A percentile compares a stretch with the other conserved stretches of the same genome.
These are phyloP conservation scores for Ophioninae sp. DNA, from an alignment of 2,888 invertebrate species.

Conservation along the genomic window DNA sequence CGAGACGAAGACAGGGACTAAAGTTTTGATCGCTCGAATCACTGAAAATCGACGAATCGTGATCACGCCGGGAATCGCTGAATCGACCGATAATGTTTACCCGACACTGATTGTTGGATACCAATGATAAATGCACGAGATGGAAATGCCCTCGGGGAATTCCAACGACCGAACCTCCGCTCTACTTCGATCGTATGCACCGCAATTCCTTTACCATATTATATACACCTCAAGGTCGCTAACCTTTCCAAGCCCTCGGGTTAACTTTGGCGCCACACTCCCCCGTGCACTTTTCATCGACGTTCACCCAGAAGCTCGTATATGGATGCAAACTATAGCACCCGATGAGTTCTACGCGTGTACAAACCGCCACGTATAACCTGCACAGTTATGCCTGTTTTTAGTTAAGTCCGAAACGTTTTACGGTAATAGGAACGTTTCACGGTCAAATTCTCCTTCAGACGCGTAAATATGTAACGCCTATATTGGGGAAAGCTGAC, in stretches of 20 bases:
- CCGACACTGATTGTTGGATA: constrained; percentile 74
- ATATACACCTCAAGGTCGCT: constrained; percentile 63
- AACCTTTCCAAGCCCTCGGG: constrained; percentile 68
- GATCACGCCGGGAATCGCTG: constrained; percentile 62
- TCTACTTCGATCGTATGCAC: constrained; percentile 9
- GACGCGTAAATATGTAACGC: not conserved
- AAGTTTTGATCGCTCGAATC: constrained; percentile 9
- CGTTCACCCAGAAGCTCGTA: constrained; percentile 35
- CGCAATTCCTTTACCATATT: constrained; percentile 28
- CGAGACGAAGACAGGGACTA: not conserved
- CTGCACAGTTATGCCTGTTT: constrained; percentile 33
- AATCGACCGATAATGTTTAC: constrained; percentile 74
- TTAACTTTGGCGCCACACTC: constrained; percentile 74
- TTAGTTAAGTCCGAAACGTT: constrained; percentile 25
- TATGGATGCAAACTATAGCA: constrained; percentile 33
- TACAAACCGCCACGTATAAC: constrained; percentile 12
- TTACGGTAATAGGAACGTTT: constrained; percentile 25
- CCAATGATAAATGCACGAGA: constrained; percentile 72
- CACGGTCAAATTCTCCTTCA: constrained; percentile 12
- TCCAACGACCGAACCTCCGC: constrained; percentile 41
- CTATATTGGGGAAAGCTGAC: constrained; percentile 4
- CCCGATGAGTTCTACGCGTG: constrained; percentile 2
- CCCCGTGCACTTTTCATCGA: constrained; percentile 57
- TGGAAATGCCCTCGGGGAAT: constrained; percentile 44
- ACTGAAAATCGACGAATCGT: constrained; percentile 12